phyloP scores from a whole-genome alignment of 2,797 vertebrate genomes.

The Cyclura pinguis region DNA sequence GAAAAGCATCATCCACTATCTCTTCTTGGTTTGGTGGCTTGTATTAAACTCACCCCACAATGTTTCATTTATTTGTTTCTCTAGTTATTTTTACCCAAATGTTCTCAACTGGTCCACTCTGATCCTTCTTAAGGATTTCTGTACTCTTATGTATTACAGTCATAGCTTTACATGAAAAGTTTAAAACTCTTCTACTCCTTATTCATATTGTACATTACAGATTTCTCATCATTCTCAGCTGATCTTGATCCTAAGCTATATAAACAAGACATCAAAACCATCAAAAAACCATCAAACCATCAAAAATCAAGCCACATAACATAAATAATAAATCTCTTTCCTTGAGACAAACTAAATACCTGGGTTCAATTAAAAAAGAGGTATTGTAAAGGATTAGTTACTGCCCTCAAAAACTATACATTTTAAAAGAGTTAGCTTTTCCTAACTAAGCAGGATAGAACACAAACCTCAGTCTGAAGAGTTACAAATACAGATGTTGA shows the following conservation, averaged over 20 bases:
- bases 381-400: neutral
- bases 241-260: conserved; percentile 11
- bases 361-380: neutral
- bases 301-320: conserved; percentile 17
- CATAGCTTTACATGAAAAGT: neutral
- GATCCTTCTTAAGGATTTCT: no score
- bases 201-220: conserved; percentile 3
- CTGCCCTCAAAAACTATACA: neutral
- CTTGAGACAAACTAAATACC: neutral
- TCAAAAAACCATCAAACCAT: neutral
- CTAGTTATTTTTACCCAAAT: no score
- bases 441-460: conserved; percentile 4
- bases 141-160: neutral
- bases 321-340: conserved; percentile 12
- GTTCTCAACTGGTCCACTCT: no score
- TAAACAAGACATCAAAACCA: conserved; percentile 12
- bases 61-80: no score
- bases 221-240: conserved; percentile 38
- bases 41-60: no score
- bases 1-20: no score
- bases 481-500: conserved; percentile 15
- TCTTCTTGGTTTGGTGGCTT: no score
- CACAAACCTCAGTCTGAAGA: no score
- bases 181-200: neutral
- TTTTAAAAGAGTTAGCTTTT: conserved; percentile 13